Percentiles rank a stretch among this genome's conserved stretches.
phyloP scores from a whole-genome alignment of 1,140 invertebrate genomes.

The Bilobella aurantiaca region DNA sequence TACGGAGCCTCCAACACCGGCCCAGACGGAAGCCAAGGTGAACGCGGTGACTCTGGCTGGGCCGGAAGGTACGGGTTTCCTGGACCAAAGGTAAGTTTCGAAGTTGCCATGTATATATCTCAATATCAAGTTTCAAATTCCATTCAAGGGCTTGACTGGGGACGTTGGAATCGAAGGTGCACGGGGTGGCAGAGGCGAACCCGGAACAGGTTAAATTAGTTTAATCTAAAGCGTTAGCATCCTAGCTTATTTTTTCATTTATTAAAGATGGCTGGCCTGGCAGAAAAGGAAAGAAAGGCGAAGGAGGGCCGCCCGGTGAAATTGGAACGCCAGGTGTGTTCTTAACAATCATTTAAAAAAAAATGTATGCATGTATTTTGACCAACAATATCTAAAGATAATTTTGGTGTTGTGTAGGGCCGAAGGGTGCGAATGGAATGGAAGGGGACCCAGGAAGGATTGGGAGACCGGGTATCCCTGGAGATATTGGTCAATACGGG shows the following conservation, averaged over 20 bases:
- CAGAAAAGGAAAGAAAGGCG: slow-evolving; percentile 35
- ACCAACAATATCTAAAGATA: background rate
- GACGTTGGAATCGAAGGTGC: slow-evolving; percentile 26
- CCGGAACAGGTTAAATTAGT: background rate
- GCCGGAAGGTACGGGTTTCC: background rate
- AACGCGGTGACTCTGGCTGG: slow-evolving; percentile 13
- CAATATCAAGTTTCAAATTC: background rate
- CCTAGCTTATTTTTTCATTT: too few species aligned
- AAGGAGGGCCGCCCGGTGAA: slow-evolving; percentile 9
- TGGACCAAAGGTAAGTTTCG: background rate
- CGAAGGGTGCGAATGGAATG: slow-evolving; percentile 4
- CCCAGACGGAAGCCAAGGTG: slow-evolving; percentile 13
- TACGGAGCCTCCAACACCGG: slow-evolving; percentile 8
- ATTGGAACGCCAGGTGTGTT: background rate
- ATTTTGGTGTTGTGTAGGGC: background rate
- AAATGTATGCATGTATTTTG: too few species aligned
- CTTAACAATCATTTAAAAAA: background rate
- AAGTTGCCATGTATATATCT: background rate
- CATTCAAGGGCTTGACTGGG: slow-evolving; percentile 10
- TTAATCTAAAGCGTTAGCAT: too few species aligned
- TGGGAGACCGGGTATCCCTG: slow-evolving; percentile 22
- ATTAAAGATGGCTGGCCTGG: slow-evolving; percentile 19
- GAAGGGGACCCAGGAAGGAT: slow-evolving; percentile 21
- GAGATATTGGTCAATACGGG: slow-evolving; percentile 14
- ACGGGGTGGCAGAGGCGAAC: slow-evolving; percentile 26